Evolutionary conservation across 1,140 invertebrate genomes (phyloP), one percentile per base, ranked within the genome.

Genomic region (Ectropis grisescens): DNA sequence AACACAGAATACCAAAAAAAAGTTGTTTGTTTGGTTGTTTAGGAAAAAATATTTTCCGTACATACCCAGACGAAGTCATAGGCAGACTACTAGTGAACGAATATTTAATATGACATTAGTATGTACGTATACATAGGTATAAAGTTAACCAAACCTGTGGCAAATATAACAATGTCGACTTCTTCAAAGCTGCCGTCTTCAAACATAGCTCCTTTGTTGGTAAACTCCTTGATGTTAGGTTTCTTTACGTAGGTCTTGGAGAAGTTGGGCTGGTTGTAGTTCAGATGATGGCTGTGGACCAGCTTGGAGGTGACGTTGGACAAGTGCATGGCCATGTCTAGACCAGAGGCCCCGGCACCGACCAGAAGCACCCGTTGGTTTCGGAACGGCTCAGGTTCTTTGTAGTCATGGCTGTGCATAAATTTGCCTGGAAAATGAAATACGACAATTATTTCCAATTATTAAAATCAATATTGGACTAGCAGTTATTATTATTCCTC

Each of bases 351-450:
- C 9, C 93, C 93, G 28, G 91, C 92, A 7, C 96, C 96, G 11
- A 97, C 76, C 9, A 97, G 83, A 0, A 93, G 70, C 0, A 97
- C 92, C n/a, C 50, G 83, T 42, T 90, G 85, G 36, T 79, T 85
- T 33, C 62, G 57, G 56, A 89, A 96, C 1, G 57, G 29, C n/a
- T 89, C 86, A 0, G 91, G 88, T 1, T 80, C 79, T 57, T 93
- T 85, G 69, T 96, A 98, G 62, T 94, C 88, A 51, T 95, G 93
- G 52, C 93, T 95, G 72, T 98, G 96, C 2, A 92, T 60, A 11
- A 82, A 51, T 12, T 53, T 61, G 23, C 81, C 81, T 83, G 45
- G 9, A 57, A 64, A 42, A 11, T 5, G 19, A 5, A 22, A 22
- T 22, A 4, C 19, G n/a, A 22, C 19, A 9, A 22, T 22, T 9